Evolutionary conservation across 2,797 vertebrate species (phyloP).

Genomic region (Bucorvus abyssinicus): DNA sequence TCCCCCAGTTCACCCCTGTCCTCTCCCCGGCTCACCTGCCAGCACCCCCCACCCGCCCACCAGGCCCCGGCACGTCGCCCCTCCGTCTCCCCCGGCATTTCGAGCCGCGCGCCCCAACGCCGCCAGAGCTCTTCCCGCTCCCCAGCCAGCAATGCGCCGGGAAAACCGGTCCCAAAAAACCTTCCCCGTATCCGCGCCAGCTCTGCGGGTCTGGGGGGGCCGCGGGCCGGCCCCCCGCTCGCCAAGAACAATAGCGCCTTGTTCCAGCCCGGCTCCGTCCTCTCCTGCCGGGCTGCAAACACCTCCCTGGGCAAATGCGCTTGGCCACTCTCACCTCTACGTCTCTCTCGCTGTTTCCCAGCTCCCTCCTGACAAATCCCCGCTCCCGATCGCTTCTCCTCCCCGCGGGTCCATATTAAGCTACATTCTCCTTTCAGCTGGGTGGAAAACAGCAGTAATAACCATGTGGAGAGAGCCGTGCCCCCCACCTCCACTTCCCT

Average conservation of each 20-base stretch:
- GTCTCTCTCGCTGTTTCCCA: slow-evolving; percentile 26
- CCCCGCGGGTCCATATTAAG: slow-evolving; percentile 60
- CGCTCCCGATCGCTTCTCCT: slow-evolving; percentile 46
- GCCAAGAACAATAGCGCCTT: slow-evolving; percentile 54
- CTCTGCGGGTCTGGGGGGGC: slow-evolving; percentile 24
- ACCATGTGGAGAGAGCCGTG: slow-evolving; percentile 68
- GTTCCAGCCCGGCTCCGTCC: slow-evolving; percentile 13
- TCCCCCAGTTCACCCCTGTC: background rate
- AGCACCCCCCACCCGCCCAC: background rate
- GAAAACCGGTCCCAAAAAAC: slow-evolving; percentile 14
- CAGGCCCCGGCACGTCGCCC: background rate
- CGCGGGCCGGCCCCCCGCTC: slow-evolving; percentile 13
- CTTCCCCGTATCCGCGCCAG: background rate
- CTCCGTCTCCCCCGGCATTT: background rate
- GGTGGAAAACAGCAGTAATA: slow-evolving; percentile 66
- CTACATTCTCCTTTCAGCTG: slow-evolving; percentile 66
- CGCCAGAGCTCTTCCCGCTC: background rate
- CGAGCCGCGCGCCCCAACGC: background rate
- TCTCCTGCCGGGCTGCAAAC: background rate
- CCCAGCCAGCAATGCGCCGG: background rate
- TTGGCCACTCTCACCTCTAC: slow-evolving; percentile 42
- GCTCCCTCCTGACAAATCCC: slow-evolving; percentile 50
- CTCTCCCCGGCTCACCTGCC: background rate
- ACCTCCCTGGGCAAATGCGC: slow-evolving; percentile 23
- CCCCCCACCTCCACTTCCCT: slow-evolving; percentile 70